Evolutionary conservation across 2,113 vertebrate species (phyloP), one percentile per base, ranked within the genome.

Genomic region (Amphiprion percula): DNA sequence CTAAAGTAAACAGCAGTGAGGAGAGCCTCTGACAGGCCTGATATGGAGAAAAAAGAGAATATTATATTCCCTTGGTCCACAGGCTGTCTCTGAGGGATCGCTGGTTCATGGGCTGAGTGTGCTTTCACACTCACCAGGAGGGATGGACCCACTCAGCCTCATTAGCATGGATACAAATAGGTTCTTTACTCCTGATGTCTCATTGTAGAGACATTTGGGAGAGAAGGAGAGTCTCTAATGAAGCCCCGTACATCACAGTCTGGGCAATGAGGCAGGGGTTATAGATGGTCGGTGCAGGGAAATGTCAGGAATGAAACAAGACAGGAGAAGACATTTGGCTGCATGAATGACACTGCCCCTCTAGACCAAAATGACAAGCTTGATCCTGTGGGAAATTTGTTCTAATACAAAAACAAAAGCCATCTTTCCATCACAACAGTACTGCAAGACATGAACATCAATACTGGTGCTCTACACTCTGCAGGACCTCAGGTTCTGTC

Each of bases 121-220:
- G 62, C 58, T 41, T 17, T 60, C 54, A 47, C 0, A 6, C 71
- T 82, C 75, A 76, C 75, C 56, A 82, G 77, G 77, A 85, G 74
- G 77, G 71, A 77, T 66, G 79, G 67, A 75, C 78, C 83, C 44
- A 78, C 54, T 86, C 78, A 70, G 63, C 73, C 79, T 87, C 75
- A 88, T 90, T 88, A 87, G 71, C 62, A 86, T 83, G 63, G 60
- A 84, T 68, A 87, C 82, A 87, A 80, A 86, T 74, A 70, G 61
- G 59, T 70, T 61, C 60, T 81, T 62, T 77, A 82, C 71, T 84
- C 65, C 71, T 44, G 76, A 80, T 69, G 75, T 78, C 74, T 83
- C 67, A 81, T 66, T 84, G 78, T 56, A 49, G 64, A 87, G 73
- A 68, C 70, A 47, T 77, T 66, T 74, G 67, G 77, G 49, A 72